These are phyloP conservation scores for Eciton burchellii DNA, from an alignment of 1,140 invertebrate genomes.

Conservation along the genomic window DNA sequence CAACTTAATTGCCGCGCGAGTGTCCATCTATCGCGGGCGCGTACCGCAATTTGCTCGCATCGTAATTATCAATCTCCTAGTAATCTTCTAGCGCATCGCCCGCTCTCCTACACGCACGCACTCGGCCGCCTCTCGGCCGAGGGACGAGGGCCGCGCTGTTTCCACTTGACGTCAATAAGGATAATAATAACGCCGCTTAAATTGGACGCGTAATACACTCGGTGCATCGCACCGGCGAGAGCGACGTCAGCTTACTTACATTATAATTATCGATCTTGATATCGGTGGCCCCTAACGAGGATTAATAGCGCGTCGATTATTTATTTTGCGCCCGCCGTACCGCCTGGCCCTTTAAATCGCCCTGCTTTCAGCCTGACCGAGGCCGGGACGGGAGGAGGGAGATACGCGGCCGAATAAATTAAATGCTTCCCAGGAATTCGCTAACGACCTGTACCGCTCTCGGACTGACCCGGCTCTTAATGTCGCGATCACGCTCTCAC, in stretches of 20 bases:
- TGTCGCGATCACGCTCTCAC: conserved; percentile 52
- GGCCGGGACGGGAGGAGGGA: background rate
- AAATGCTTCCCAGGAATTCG: conserved; percentile 80
- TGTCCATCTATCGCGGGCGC: background rate
- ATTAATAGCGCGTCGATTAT: conserved; percentile 70
- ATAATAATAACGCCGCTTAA: conserved; percentile 41
- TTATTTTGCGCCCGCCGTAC: conserved; percentile 62
- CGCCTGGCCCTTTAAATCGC: conserved; percentile 64
- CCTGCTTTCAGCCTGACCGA: conserved; percentile 50
- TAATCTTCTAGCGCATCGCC: conserved; percentile 35
- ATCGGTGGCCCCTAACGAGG: conserved; percentile 65
- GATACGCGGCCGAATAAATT: conserved; percentile 77
- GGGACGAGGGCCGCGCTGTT: background rate
- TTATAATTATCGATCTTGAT: conserved; percentile 69
- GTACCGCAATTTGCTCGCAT: conserved; percentile 13
- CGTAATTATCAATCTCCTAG: conserved; percentile 41
- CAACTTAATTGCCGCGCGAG: conserved; percentile 2
- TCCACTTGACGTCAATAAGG: conserved; percentile 41
- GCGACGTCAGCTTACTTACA: conserved; percentile 45
- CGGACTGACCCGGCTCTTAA: conserved; percentile 67
- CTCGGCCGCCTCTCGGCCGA: background rate
- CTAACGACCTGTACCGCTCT: conserved; percentile 75
- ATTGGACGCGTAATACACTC: conserved; percentile 36
- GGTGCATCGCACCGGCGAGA: background rate
- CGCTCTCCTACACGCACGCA: conserved; percentile 17